These are phyloP conservation scores for Mycetomoellerius zeteki DNA, from an alignment of 1,140 invertebrate genomes.

Conservation along the genomic window DNA sequence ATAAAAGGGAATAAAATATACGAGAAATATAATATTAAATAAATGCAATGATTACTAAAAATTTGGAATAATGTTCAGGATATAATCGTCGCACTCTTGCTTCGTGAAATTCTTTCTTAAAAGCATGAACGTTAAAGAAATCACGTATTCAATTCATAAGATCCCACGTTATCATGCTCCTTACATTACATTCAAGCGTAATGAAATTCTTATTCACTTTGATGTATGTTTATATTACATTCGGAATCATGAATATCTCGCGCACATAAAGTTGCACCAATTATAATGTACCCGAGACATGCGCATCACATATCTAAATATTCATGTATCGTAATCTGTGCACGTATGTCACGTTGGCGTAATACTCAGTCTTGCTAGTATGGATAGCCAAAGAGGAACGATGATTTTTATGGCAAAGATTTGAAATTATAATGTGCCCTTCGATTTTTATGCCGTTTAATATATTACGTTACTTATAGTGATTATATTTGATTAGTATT, in stretches of 20 bases:
- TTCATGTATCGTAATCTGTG: slow-evolving; percentile 1
- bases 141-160: neutral
- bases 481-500: neutral
- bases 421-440: neutral
- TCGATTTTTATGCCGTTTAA: neutral
- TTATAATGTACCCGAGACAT: neutral
- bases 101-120: neutral
- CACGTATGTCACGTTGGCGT: neutral
- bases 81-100: neutral
- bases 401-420: neutral
- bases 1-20: neutral
- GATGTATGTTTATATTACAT: neutral
- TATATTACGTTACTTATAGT: neutral
- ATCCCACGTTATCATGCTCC: neutral
- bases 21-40: neutral
- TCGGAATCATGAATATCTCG: neutral
- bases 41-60: neutral
- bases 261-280: neutral
- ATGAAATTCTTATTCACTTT: neutral
- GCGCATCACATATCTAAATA: neutral
- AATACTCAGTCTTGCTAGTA: neutral
- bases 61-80: neutral
- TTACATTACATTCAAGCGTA: neutral
- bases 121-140: neutral
- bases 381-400: neutral